These are phyloP conservation scores for Perizoma flavofasciatum DNA, from an alignment of 2,888 invertebrate genomes.

Conservation along the genomic window DNA sequence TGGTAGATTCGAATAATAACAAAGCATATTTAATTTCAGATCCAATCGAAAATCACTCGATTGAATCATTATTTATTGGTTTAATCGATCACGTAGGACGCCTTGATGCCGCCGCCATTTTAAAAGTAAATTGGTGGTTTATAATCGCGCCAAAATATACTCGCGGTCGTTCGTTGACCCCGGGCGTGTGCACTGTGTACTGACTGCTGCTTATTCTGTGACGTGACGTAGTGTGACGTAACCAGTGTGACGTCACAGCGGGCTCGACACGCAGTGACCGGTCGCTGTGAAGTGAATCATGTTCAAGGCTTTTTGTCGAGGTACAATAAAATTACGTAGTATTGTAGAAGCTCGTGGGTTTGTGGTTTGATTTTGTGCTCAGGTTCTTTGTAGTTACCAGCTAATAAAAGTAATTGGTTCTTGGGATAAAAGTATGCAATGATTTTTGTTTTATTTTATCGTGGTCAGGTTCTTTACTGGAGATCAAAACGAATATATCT, in stretches of 20 bases:
- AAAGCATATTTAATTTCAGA: constrained; percentile 27
- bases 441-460: background rate
- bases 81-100: constrained; percentile 45
- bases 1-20: constrained; percentile 29
- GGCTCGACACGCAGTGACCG: constrained; percentile 43
- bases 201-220: constrained; percentile 21
- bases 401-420: background rate
- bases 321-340: constrained; percentile 40
- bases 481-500: background rate
- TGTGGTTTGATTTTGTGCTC: constrained; percentile 9
- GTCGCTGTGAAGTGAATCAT: constrained; percentile 49
- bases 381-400: background rate
- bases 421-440: background rate
- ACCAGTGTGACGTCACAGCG: constrained; percentile 61
- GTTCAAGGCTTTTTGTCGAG: constrained; percentile 63
- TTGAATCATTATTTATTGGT: constrained; percentile 43
- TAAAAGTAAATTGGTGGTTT: constrained; percentile 61
- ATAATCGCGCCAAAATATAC: constrained; percentile 75
- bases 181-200: constrained; percentile 52
- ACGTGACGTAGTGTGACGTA: constrained; percentile 67
- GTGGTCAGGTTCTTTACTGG: background rate
- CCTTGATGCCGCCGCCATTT: constrained; percentile 39
- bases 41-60: constrained; percentile 39
- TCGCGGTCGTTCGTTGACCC: constrained; percentile 79
- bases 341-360: constrained; percentile 31